Conservation (phyloP, 1,140 invertebrate species). For the Drosophila oshimai region DNA sequence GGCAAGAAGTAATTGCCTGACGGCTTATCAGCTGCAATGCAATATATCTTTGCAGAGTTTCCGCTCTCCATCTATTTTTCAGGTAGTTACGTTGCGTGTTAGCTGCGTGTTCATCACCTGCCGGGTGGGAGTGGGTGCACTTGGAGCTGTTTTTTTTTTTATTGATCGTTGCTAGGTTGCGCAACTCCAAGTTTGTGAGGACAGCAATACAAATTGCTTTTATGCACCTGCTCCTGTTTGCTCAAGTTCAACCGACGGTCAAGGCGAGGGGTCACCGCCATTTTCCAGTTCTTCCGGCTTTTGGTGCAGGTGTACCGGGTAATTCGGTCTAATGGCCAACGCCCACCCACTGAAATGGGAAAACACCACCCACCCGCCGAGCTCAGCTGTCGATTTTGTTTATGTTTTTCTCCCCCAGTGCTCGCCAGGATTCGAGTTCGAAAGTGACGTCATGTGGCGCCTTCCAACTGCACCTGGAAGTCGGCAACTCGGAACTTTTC, state of each 20-base stretch:
- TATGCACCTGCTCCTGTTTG: slow-evolving; percentile 38
- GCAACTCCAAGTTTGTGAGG: slow-evolving; percentile 38
- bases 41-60: slow-evolving; percentile 19
- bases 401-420: slow-evolving; percentile 48
- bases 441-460: slow-evolving; percentile 68
- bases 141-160: slow-evolving; percentile 46
- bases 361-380: not conserved
- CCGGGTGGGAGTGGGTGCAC: slow-evolving; percentile 5
- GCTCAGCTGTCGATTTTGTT: slow-evolving; percentile 60
- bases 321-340: slow-evolving; percentile 35
- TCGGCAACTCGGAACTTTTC: slow-evolving; percentile 41
- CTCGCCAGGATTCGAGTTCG: slow-evolving; percentile 51
- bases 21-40: not conserved
- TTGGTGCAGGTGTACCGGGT: slow-evolving; percentile 48
- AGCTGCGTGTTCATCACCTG: slow-evolving; percentile 54
- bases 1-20: slow-evolving; percentile 10
- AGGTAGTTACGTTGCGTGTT: slow-evolving; percentile 67
- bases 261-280: slow-evolving; percentile 70
- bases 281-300: slow-evolving; percentile 12
- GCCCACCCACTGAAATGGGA: slow-evolving; percentile 13
- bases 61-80: not conserved
- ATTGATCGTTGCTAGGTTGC: slow-evolving; percentile 62
- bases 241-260: slow-evolving; percentile 70
- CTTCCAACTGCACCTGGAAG: slow-evolving; percentile 65
- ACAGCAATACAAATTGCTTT: not conserved